phyloP scores from a whole-genome alignment of 1,140 invertebrate genomes.

The Gonatopus flavifemur region DNA sequence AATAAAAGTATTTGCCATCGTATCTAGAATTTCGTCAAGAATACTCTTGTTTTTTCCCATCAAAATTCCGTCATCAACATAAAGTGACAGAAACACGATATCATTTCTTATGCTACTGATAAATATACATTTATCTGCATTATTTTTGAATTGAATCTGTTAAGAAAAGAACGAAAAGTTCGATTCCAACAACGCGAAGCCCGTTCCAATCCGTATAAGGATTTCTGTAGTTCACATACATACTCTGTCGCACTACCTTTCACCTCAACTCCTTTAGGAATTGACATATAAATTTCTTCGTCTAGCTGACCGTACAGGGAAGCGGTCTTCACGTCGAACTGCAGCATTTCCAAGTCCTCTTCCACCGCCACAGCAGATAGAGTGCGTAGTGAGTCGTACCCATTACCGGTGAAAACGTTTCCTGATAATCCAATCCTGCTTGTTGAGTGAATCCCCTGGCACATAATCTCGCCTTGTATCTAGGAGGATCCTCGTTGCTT shows the following conservation, averaged over 20 bases:
- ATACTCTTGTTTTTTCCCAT: too few relatives aligned
- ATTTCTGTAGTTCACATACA: neutral
- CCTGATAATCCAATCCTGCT: neutral
- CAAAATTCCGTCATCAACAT: too few relatives aligned
- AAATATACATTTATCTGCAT: too few relatives aligned
- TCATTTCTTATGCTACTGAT: too few relatives aligned
- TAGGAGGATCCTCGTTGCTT: neutral
- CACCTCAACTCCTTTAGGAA: neutral
- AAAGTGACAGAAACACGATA: too few relatives aligned
- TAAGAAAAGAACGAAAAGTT: too few relatives aligned
- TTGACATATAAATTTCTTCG: neutral
- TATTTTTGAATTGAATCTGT: too few relatives aligned
- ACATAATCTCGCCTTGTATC: neutral
- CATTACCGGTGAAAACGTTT: neutral
- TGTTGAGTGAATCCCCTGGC: neutral
- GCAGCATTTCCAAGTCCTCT: neutral
- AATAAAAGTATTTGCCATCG: too few relatives aligned
- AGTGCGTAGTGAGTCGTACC: neutral
- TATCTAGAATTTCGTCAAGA: too few relatives aligned
- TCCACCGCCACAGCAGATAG: neutral
- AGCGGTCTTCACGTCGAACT: neutral
- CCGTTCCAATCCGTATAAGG: neutral
- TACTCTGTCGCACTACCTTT: neutral
- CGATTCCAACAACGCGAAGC: neutral
- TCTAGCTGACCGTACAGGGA: neutral